These are phyloP conservation scores for Falco rusticolus DNA, from an alignment of 2,797 vertebrate genomes.

Conservation along the genomic window DNA sequence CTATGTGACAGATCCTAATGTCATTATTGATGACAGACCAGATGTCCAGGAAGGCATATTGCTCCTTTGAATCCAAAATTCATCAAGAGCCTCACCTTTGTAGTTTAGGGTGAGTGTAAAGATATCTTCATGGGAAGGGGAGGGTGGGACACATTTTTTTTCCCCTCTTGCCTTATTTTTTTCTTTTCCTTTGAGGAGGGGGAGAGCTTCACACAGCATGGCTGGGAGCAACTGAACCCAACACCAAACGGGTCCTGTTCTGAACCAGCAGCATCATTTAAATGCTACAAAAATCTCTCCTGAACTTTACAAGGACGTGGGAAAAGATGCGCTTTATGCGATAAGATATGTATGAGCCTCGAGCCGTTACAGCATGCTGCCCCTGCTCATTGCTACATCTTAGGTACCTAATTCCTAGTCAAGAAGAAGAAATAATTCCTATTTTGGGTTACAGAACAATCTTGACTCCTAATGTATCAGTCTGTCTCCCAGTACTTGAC, in stretches of 20 bases:
- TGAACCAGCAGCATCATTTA: neutral
- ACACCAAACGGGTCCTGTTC: neutral
- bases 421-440: neutral
- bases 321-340: neutral
- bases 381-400: neutral
- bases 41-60: slow-evolving; percentile 8
- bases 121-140: neutral
- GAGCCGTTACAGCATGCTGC: accelerated
- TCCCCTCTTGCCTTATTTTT: neutral
- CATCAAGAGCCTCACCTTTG: slow-evolving; percentile 29
- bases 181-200: neutral
- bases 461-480: neutral
- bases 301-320: neutral
- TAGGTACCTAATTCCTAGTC: neutral
- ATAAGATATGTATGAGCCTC: neutral
- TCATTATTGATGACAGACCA: slow-evolving; percentile 31
- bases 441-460: neutral
- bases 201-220: neutral
- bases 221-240: neutral
- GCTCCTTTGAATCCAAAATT: slow-evolving; percentile 38
- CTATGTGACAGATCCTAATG: slow-evolving; percentile 21
- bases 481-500: neutral
- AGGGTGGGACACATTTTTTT: neutral
- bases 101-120: neutral
- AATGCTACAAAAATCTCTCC: neutral